Base-by-base conservation (phyloP, 2,113 vertebrate genomes). In the Gadus macrocephalus region DNA sequence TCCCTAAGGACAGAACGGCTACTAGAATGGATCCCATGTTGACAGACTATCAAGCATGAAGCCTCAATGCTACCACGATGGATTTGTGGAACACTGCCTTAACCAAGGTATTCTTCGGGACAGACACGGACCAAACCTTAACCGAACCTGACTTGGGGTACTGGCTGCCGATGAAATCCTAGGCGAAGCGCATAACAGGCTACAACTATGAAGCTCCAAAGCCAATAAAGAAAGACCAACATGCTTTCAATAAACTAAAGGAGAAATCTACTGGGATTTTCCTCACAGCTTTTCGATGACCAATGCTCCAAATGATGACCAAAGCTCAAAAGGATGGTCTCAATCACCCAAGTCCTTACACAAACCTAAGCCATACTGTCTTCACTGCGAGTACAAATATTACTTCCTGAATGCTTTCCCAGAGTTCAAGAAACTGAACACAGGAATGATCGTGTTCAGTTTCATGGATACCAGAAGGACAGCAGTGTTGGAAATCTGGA, bases 131-230 rank as follows among this genome's bases (percentile, higher is more conserved):
- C 25, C 53, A 55, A 38, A 74, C 72, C 7, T 74, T 35, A 11
- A 73, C 66, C 4, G 3, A 55, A 17, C 59, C 59, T 1, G 38
- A 73, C 67, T 38, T 74, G 15, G 62, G 38, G 15, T 35, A 49
- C 3, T 69, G 67, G 67, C 72, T 74, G 7, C 67, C 69, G 67
- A n/a, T 73, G 1, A 74, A 74, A 65, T 69, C 53, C 9, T 61
- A 68, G 53, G 67, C n/a, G 1, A 74, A 65, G 53, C 17, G 25
- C 28, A 35, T 56, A 31, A 27, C 55, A n/a, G 19, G 31, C 27
- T 17, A 60, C 55, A 14, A 69, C 6, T 14, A 19, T 12, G 67
- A n/a, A n/a, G 19, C 28, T 31, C 27, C 53, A 62, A 27, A 25
- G 25, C 31, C 31, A 35, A 35, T 35, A 4, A 27, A 63, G 49